Base-by-base conservation (phyloP, 2,113 vertebrate genomes). In the Sardina pilchardus region DNA sequence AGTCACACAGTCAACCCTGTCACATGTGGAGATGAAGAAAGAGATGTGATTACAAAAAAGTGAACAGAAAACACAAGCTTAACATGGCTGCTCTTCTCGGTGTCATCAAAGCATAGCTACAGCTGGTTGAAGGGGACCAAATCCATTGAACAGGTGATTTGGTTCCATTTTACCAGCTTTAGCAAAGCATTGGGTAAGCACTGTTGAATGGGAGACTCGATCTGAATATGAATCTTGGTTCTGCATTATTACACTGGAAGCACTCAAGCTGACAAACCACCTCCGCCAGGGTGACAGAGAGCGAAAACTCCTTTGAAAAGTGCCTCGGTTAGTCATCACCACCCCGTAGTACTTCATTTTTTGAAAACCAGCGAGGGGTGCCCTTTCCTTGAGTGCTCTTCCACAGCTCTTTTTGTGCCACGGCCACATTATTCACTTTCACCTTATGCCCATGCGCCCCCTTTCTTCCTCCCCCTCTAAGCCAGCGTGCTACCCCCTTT, bases 101-200 rank as follows among this genome's bases (percentile, higher is more conserved):
- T 81, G 98, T 95, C 93, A 96, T 99, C 97, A 98, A 99, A 98
- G 98, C 97, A 92, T 97, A 99, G 98, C 98, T 98, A 97, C 98
- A 99, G 98, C 98, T 99, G 98, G 98, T 99, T 99, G 98, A 99
- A 96, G 96, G 95, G 94, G 94, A 99, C 95, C 96, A 95, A 96
- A 99, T 99, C 98, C 98, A 98, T 98, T 94, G 94, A 96, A 97
- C 87, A 97, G 97, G 88, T 97, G 98, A 99, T 99, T 99, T 99
- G 98, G 98, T 99, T 99, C 98, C 98, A 99, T 99, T 99, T 99
- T 99, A 99, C 98, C 98, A 99, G 98, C 98, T 99, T 97, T 97
- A 99, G 98, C 98, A 99, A 98, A 99, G 97, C 98, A 99, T 99
- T 99, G 87, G 12, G 86, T 86, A 63, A 45, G 81, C 19, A 21